Percentiles rank a stretch among this genome's conserved stretches.
phyloP scores from a whole-genome alignment of 2,113 vertebrate species.

The Tricholaema leucomelas region DNA sequence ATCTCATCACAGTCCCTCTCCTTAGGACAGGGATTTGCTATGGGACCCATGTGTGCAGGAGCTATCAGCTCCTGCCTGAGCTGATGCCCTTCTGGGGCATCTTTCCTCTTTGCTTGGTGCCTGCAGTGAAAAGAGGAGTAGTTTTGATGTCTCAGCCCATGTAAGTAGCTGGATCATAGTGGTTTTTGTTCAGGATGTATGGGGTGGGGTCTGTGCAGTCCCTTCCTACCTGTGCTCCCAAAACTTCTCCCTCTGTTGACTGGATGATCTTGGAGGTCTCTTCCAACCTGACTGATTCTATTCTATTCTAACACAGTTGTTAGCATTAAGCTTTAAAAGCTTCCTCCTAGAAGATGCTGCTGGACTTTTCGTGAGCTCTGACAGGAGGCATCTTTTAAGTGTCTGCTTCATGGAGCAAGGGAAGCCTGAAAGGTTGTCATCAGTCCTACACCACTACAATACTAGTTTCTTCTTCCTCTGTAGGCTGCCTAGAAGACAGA shows the following conservation, averaged over 20 bases:
- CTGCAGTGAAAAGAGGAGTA: background rate
- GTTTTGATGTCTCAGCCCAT: background rate
- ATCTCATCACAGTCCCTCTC: accelerated
- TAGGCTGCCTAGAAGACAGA: background rate
- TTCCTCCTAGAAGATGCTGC: background rate
- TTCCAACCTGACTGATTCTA: too few relatives aligned
- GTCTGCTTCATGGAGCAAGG: background rate
- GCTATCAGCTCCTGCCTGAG: background rate
- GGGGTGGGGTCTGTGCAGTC: background rate
- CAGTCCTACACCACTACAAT: accelerated
- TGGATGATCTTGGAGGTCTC: too few relatives aligned
- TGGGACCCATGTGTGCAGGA: background rate
- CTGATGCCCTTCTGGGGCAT: background rate
- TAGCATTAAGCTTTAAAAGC: background rate
- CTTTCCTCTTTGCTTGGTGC: background rate
- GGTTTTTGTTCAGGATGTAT: background rate
- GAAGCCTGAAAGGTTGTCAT: background rate
- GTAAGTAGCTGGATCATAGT: background rate
- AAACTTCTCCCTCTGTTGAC: background rate
- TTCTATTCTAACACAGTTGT: background rate
- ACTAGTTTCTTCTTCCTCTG: background rate
- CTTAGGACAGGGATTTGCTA: background rate
- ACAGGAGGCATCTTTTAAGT: background rate
- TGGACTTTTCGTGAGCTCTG: background rate
- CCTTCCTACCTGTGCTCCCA: background rate